These are phyloP conservation scores for Cataglyphis rosenhaueri DNA, from an alignment of 2,888 invertebrate species.

Conservation along the genomic window DNA sequence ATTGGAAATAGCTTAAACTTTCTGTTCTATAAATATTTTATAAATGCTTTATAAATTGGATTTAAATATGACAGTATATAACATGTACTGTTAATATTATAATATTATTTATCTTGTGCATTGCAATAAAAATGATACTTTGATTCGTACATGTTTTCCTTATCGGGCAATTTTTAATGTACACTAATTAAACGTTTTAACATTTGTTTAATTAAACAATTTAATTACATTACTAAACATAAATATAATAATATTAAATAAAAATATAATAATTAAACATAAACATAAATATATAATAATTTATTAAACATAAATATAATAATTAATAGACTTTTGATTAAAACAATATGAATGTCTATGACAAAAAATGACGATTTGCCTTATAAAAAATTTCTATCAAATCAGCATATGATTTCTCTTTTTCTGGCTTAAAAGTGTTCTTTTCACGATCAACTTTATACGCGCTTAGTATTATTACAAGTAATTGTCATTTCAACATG, in stretches of 20 bases:
- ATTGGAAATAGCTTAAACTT: neutral
- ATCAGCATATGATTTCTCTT: neutral
- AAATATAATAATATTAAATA: no score
- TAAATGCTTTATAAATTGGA: neutral
- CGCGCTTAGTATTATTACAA: conserved; percentile 44
- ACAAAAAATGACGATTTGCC: neutral
- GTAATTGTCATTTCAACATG: conserved; percentile 52
- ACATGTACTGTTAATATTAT: neutral
- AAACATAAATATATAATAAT: neutral
- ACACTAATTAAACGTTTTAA: neutral
- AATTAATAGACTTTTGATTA: neutral
- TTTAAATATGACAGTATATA: neutral
- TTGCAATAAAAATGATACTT: neutral
- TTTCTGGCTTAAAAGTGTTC: conserved; percentile 13
- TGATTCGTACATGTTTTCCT: neutral
- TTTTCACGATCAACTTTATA: conserved; percentile 41
- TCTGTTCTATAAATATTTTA: neutral
- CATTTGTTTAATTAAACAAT: no score
- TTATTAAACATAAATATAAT: neutral
- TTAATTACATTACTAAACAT: no score
- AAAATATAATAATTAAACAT: no score
- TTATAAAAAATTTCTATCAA: neutral
- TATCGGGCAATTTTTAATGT: neutral
- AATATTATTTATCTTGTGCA: neutral
- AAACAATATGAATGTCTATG: neutral